Percentiles rank a stretch among this genome's conserved stretches.
phyloP scores from a whole-genome alignment of 2,113 vertebrate species.

The Eupsittula cactorum region DNA sequence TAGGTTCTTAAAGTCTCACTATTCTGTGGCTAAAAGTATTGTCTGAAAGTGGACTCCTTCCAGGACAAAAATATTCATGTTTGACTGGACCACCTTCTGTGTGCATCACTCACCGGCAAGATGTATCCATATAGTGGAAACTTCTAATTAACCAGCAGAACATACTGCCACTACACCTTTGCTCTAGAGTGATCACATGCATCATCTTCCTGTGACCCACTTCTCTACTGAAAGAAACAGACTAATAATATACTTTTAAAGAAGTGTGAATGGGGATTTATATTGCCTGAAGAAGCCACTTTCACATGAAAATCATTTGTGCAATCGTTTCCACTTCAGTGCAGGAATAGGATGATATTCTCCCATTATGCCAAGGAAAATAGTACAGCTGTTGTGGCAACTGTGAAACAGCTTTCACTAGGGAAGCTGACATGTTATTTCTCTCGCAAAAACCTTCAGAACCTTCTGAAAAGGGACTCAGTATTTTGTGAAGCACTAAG shows the following conservation, averaged over 20 bases:
- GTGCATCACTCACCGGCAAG: background rate
- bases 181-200: background rate
- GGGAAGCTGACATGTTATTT: background rate
- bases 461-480: slow-evolving; percentile 4
- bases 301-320: rapidly evolving
- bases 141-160: background rate
- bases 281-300: background rate
- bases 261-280: background rate
- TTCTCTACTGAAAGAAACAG: background rate
- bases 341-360: background rate
- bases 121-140: background rate
- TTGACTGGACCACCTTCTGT: background rate
- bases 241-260: background rate
- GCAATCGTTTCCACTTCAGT: background rate
- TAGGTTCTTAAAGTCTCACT: background rate
- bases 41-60: background rate
- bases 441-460: background rate
- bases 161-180: background rate
- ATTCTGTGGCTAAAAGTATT: background rate
- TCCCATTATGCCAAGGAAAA: background rate
- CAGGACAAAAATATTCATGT: background rate
- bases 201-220: background rate
- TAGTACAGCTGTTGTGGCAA: background rate
- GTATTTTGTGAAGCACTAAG: slow-evolving; percentile 33
- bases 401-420: background rate